Percentiles rank a stretch among this genome's conserved stretches.
Conservation (phyloP, 2,888 invertebrate species). For the Cosmorhoe ocellata region DNA sequence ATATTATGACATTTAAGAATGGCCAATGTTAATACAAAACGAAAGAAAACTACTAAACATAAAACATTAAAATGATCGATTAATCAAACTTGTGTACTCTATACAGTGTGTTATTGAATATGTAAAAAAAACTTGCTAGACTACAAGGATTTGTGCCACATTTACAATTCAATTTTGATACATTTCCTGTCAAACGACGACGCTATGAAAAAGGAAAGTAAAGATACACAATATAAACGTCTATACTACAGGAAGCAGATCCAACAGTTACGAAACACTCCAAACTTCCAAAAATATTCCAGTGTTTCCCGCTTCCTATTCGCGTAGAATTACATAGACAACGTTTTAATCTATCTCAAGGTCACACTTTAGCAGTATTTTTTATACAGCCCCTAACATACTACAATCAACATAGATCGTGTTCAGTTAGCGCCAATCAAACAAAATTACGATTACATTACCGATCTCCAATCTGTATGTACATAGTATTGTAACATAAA, state of each 20-base stretch:
- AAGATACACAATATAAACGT: constrained; percentile 24
- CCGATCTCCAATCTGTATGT: constrained; percentile 58
- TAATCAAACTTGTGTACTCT: constrained; percentile 49
- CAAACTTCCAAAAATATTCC: not conserved
- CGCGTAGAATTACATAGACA: constrained; percentile 21
- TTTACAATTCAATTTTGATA: constrained; percentile 37
- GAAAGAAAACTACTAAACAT: constrained; percentile 57
- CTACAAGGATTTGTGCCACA: constrained; percentile 53
- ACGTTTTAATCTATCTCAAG: constrained; percentile 20
- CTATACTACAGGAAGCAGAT: constrained; percentile 29
- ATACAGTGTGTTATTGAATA: constrained; percentile 40
- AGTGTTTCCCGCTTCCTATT: constrained; percentile 18
- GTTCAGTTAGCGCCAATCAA: constrained; percentile 43
- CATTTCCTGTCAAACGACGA: constrained; percentile 15
- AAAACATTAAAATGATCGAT: constrained; percentile 49
- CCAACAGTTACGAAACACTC: constrained; percentile 13
- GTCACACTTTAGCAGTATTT: constrained; percentile 33
- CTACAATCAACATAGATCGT: constrained; percentile 47
- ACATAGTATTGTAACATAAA: constrained; percentile 54
- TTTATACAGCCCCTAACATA: constrained; percentile 43
- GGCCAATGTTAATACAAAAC: constrained; percentile 66
- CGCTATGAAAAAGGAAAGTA: constrained; percentile 13
- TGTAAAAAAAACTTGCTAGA: constrained; percentile 34
- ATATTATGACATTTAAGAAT: constrained; percentile 72
- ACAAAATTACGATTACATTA: constrained; percentile 53